A percentile compares a stretch with the other conserved stretches of the same genome.
phyloP scores from a whole-genome alignment of 2,113 vertebrate species.

The Poeciliopsis retropinna region DNA sequence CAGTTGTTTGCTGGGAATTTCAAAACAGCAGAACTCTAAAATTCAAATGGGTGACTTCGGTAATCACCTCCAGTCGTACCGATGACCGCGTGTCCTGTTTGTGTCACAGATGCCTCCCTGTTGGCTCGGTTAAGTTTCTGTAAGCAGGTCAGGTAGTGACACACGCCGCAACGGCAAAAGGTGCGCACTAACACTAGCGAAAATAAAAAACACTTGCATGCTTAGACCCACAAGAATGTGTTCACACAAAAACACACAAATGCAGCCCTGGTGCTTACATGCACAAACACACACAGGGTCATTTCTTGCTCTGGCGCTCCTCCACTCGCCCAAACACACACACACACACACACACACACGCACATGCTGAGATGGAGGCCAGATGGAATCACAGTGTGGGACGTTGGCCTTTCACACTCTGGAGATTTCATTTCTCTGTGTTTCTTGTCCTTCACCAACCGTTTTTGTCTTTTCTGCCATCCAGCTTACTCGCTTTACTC shows the following conservation, averaged over 20 bases:
- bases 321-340: constrained; percentile 24
- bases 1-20: not conserved
- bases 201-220: not conserved
- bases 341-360: constrained; percentile 45
- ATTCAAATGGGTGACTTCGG: constrained; percentile 10
- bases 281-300: constrained; percentile 50
- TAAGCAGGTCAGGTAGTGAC: constrained; percentile 47
- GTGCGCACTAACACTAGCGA: not conserved
- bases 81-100: constrained; percentile 6
- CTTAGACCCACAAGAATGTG: constrained; percentile 10
- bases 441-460: constrained; percentile 51
- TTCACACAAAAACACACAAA: constrained; percentile 33
- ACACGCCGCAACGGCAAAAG: constrained; percentile 16
- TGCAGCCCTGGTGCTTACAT: constrained; percentile 23
- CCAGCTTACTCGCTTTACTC: constrained; percentile 8
- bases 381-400: constrained; percentile 79
- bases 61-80: constrained; percentile 11
- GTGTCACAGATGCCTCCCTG: constrained; percentile 43
- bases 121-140: constrained; percentile 41
- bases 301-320: constrained; percentile 44
- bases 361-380: constrained; percentile 59
- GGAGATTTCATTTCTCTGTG: constrained; percentile 61
- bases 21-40: constrained; percentile 4
- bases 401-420: constrained; percentile 76
- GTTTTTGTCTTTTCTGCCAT: constrained; percentile 36